phyloP scores from a whole-genome alignment of 2,888 invertebrate species.

The Meteorus colon region DNA sequence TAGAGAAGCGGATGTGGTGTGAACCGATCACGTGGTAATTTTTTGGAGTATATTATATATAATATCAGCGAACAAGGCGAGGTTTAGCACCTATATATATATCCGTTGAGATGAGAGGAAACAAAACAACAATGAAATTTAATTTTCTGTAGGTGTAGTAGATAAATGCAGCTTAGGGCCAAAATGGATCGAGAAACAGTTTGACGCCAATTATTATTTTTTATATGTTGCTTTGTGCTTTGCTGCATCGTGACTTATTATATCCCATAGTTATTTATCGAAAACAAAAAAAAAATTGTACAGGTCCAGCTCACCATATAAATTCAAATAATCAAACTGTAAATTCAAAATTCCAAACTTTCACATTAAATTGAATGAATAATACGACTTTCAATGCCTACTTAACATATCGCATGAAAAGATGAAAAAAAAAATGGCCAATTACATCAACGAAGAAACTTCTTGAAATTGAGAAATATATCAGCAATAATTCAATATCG shows the following conservation, averaged over 20 bases:
- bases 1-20: slow-evolving; percentile 53
- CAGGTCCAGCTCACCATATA: slow-evolving; percentile 43
- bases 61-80: slow-evolving; percentile 36
- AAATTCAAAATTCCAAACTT: not conserved
- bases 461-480: slow-evolving; percentile 23
- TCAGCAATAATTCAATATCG: slow-evolving; percentile 68
- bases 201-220: slow-evolving; percentile 31
- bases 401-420: no score
- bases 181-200: slow-evolving; percentile 37
- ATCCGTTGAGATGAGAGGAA: slow-evolving; percentile 4
- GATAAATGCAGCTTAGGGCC: slow-evolving; percentile 39
- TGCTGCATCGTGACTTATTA: slow-evolving; percentile 35
- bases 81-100: slow-evolving; percentile 39
- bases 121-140: slow-evolving; percentile 41
- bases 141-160: slow-evolving; percentile 42
- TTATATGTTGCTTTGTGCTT: slow-evolving; percentile 4
- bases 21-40: slow-evolving; percentile 53
- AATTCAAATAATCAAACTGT: not conserved
- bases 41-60: slow-evolving; percentile 44
- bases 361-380: no score
- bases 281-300: slow-evolving; percentile 43
- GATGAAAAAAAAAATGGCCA: no score
- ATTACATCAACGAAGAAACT: not conserved
- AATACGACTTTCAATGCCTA: no score
- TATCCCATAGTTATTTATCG: slow-evolving; percentile 34